These are phyloP conservation scores for Aradophagus sp. DNA, from an alignment of 1,140 invertebrate species.

Conservation along the genomic window DNA sequence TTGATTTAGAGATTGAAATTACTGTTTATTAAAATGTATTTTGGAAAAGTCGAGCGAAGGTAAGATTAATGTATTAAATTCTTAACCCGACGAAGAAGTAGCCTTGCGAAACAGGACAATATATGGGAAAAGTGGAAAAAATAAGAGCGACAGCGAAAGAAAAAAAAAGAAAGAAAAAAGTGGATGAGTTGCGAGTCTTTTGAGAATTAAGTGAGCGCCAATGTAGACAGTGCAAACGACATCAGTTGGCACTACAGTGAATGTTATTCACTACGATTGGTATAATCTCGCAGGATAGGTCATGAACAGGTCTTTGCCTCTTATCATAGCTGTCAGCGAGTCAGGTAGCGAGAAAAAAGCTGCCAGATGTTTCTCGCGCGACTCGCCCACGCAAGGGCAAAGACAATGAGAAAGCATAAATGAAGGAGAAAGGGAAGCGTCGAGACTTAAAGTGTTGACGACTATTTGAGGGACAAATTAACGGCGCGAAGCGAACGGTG, in stretches of 20 bases:
- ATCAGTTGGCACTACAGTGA: slow-evolving; percentile 35
- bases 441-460: slow-evolving; percentile 22
- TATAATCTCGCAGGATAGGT: slow-evolving; percentile 39
- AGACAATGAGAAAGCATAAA: slow-evolving; percentile 2
- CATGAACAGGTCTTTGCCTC: slow-evolving; percentile 33
- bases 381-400: background rate
- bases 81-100: slow-evolving; percentile 14
- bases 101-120: slow-evolving; percentile 9
- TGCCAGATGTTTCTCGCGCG: slow-evolving; percentile 25
- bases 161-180: slow-evolving; percentile 4
- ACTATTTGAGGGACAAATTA: slow-evolving; percentile 29
- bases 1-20: too few relatives aligned
- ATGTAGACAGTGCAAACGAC: slow-evolving; percentile 20
- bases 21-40: too few relatives aligned
- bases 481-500: slow-evolving; percentile 6
- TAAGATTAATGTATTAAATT: slow-evolving; percentile 14
- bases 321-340: slow-evolving; percentile 14
- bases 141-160: background rate
- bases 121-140: slow-evolving; percentile 31
- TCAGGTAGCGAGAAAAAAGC: slow-evolving; percentile 17
- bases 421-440: slow-evolving; percentile 1
- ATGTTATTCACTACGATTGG: slow-evolving; percentile 40
- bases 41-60: too few relatives aligned
- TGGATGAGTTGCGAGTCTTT: slow-evolving; percentile 27
- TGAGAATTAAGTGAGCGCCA: slow-evolving; percentile 25